Conservation (phyloP, 2,888 invertebrate species). For the Strigamia maritima region DNA sequence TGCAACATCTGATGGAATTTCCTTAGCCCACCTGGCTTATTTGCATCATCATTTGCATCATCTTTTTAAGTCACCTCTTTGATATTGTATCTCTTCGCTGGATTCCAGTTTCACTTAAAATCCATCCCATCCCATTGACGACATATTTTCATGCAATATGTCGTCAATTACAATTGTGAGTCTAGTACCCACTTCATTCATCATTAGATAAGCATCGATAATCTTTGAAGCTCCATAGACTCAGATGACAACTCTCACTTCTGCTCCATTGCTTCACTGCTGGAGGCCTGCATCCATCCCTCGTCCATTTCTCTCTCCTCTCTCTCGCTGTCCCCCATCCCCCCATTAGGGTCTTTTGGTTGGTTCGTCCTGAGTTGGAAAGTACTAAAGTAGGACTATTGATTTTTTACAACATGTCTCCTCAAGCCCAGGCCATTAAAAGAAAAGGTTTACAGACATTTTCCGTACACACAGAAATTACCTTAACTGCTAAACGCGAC, state of each 20-base stretch:
- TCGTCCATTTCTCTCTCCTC: conserved; percentile 11
- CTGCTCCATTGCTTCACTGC: conserved; percentile 32
- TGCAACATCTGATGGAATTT: conserved; percentile 22
- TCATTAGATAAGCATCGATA: conserved; percentile 32
- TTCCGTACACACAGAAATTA: not conserved
- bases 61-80: not conserved
- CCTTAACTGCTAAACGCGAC: not conserved
- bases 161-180: not conserved
- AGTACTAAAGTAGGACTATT: not conserved
- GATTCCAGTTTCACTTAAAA: conserved; percentile 1
- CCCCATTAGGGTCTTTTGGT: not conserved
- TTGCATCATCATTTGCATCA: conserved; percentile 13
- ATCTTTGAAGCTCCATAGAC: conserved; percentile 21
- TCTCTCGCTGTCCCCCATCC: not conserved
- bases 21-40: conserved; percentile 12
- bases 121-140: not conserved
- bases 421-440: not conserved
- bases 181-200: conserved; percentile 4
- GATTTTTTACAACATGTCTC: conserved; percentile 5
- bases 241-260: conserved; percentile 29
- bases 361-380: conserved; percentile 1
- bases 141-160: conserved; percentile 12
- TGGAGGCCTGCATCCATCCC: conserved; percentile 9
- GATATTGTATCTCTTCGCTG: not conserved
- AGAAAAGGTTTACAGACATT: not conserved